Base-by-base conservation (phyloP, 2,888 invertebrate species). In the Priocnemis perturbator region DNA sequence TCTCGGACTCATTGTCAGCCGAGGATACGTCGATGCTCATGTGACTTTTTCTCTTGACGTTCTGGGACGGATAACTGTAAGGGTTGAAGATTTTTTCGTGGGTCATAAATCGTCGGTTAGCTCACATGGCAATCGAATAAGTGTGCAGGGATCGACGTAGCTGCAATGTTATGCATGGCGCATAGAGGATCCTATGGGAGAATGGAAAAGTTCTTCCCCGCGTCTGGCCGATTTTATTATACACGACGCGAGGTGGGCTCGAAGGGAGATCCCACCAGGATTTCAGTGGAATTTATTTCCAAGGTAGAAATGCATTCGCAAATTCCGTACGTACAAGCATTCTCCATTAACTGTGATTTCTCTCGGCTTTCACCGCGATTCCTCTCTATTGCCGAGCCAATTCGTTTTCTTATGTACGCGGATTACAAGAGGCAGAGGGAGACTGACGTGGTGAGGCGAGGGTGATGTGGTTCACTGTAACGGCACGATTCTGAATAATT, bases 321-420 rank as follows among this genome's bases (percentile, higher is more conserved):
- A 50, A 50, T 50, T 50, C 50, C 50, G 19, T 17, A 50, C 50
- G 50, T 50, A 50, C 50, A 50, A 50, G 50, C 50, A 50, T 50
- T 50, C 50, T 50, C 50, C 50, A 50, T 50, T 50, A 50, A 50
- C 50, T 50, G 50, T 50, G 50, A 50, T 50, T 50, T 50, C 50
- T 50, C 50, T 19, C 17, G 50, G 50, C 19, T 50, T 50, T 50
- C 50, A 19, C 7, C 17, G 50, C 50, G 19, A 50, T 50, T 50
- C 50, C 50, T 19, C 50, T 50, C 50, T 37, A 37, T 37, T 37
- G 37, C 37, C 37, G 5, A 17, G 19, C 50, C 19, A 50, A 37
- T 37, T 50, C 50, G 50, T 50, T 19, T 50, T 50, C 50, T 50
- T 50, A 50, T 50, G 3, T 50, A 5, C 50, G 50, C 50, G 50